Evolutionary conservation across 2,888 invertebrate genomes (phyloP), one percentile per base, ranked within the genome.

Genomic region (Synanthedon vespiformis): DNA sequence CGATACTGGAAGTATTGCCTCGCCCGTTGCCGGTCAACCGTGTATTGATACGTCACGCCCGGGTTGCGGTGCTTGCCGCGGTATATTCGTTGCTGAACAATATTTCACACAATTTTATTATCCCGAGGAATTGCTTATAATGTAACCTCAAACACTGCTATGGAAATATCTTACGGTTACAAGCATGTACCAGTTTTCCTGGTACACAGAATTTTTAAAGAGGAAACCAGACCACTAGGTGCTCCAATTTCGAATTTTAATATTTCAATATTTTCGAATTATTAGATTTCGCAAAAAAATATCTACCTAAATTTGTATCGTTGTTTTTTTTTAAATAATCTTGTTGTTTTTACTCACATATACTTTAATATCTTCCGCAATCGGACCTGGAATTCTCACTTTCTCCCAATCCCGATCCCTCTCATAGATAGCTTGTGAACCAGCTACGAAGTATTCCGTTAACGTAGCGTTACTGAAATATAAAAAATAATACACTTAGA

Each of bases 21-120:
- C 85, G 72, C 69, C 72, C 80, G 82, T 80, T 89, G 69, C 50
- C 73, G 71, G 68, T 85, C 80, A 59, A 94, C 90, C 0, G 94
- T 95, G 85, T 95, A 96, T 74, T 95, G 94, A 82, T 94, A 95
- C 62, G 90, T 90, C 40, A 96, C 90, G 51, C 95, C 95, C 0
- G 94, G 93, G 74, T 95, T 95, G 58, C 91, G 90, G 61, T 91
- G 90, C 60, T 89, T 89, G 44, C 92, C 92, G 65, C 93, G 91
- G 74, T 92, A 92, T 62, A 94, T 90, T 53, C 93, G 89, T 88
- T 88, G 88, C 88, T 88, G 68, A 1, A 57, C 57, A 40, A 27
- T 41, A 49, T 40, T 13, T 2, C 10, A 34, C 34, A 34, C 34
- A 34, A 34, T 10, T 34, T 34, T 34, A 34, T 34, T 1, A 8